Percentiles rank a stretch among this genome's conserved stretches.
phyloP scores from a whole-genome alignment of 2,888 invertebrate genomes.

The Rhagium mordax region DNA sequence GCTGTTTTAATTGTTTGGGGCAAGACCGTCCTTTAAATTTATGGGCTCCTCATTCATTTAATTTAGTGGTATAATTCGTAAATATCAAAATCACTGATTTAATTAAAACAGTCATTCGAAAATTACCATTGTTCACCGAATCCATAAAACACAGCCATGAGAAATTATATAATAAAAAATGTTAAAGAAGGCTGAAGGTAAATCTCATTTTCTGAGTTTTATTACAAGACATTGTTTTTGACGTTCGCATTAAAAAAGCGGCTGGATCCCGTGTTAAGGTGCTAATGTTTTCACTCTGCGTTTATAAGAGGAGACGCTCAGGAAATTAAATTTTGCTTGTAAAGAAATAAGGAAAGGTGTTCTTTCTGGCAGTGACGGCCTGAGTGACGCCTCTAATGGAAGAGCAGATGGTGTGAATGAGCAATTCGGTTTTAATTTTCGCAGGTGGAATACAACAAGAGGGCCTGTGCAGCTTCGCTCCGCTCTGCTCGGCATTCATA shows the following conservation, averaged over 20 bases:
- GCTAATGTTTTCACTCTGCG: constrained; percentile 70
- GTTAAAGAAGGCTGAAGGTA: constrained; percentile 53
- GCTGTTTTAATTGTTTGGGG: neutral
- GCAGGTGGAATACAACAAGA: constrained; percentile 61
- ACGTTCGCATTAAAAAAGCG: constrained; percentile 66
- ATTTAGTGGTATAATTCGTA: constrained; percentile 11
- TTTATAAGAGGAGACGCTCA: constrained; percentile 65
- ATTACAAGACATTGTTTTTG: constrained; percentile 66
- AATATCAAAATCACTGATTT: constrained; percentile 31
- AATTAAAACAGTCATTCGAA: constrained; percentile 29
- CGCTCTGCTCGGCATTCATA: constrained; percentile 58
- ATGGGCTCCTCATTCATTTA: neutral
- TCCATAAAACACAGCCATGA: constrained; percentile 44
- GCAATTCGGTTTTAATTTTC: constrained; percentile 71
- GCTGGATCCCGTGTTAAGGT: constrained; percentile 63
- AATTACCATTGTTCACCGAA: constrained; percentile 37
- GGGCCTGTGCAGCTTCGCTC: constrained; percentile 31
- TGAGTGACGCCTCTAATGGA: constrained; percentile 69
- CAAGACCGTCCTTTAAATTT: too few species aligned
- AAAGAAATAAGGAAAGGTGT: constrained; percentile 70
- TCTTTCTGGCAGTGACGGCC: constrained; percentile 68
- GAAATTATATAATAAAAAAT: constrained; percentile 49
- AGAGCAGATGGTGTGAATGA: constrained; percentile 70
- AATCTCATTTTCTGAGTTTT: constrained; percentile 60
- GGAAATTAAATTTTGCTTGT: constrained; percentile 71